Percentiles rank a stretch among this genome's conserved stretches.
Evolutionary conservation across 2,888 invertebrate genomes (phyloP).

Genomic region (Diabrotica balteata): DNA sequence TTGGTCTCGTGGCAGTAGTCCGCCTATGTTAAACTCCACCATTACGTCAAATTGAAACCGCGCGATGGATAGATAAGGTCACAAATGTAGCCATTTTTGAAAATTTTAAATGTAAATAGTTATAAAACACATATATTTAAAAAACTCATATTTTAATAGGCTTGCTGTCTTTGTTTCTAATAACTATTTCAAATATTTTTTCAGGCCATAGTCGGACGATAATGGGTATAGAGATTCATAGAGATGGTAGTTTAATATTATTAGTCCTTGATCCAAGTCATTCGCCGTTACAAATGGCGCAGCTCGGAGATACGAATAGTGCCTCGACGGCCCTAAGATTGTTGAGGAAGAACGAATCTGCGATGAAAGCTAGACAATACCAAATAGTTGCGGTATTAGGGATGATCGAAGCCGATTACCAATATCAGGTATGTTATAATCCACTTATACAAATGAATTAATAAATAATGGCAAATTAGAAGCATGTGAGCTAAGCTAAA

Average conservation of each 20-base stretch:
- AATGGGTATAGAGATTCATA: conserved; percentile 83
- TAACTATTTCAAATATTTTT: conserved; percentile 8
- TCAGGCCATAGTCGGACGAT: conserved; percentile 89
- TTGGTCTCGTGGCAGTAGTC: too few species aligned
- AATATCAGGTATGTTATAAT: conserved; percentile 70
- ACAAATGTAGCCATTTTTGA: too few species aligned
- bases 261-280: conserved; percentile 88
- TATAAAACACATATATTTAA: too few species aligned
- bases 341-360: conserved; percentile 75
- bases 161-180: too few species aligned
- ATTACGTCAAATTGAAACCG: too few species aligned
- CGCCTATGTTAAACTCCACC: too few species aligned
- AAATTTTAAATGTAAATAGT: too few species aligned
- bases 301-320: conserved; percentile 67
- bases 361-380: conserved; percentile 85
- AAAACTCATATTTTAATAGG: too few species aligned
- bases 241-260: conserved; percentile 70
- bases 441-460: background rate
- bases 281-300: conserved; percentile 79
- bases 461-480: too few species aligned
- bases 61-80: too few species aligned
- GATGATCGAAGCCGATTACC: conserved; percentile 72
- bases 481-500: too few species aligned
- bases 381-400: conserved; percentile 85
- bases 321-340: conserved; percentile 69